phyloP scores from a whole-genome alignment of 2,888 invertebrate species.

The Aromia moschata region DNA sequence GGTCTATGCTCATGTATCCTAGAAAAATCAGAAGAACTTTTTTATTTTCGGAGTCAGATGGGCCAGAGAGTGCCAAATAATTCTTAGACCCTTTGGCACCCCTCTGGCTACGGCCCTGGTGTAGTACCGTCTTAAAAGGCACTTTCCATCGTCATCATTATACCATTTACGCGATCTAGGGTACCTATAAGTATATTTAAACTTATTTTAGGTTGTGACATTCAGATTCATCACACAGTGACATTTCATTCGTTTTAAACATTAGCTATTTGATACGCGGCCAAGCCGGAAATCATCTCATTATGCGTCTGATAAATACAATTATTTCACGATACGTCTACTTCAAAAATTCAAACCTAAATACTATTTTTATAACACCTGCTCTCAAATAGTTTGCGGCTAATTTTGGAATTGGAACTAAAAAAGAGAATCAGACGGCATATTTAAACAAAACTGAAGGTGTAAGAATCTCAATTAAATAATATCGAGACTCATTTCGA shows the following conservation, averaged over 20 bases:
- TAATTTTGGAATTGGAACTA: slow-evolving; percentile 18
- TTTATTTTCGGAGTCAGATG: too few relatives aligned
- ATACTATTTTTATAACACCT: slow-evolving; percentile 28
- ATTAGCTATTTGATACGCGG: slow-evolving; percentile 44
- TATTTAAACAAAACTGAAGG: not conserved
- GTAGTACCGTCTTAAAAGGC: too few relatives aligned
- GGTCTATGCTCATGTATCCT: too few relatives aligned
- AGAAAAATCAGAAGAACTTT: too few relatives aligned
- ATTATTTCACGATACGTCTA: slow-evolving; percentile 30
- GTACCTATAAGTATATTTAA: too few relatives aligned
- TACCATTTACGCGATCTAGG: slow-evolving; percentile 35
- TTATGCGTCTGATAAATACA: slow-evolving; percentile 34
- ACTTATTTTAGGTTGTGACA: slow-evolving; percentile 46
- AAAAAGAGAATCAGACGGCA: slow-evolving; percentile 2
- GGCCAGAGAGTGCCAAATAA: too few relatives aligned
- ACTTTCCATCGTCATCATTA: slow-evolving; percentile 22
- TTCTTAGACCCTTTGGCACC: too few relatives aligned
- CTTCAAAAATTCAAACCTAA: slow-evolving; percentile 27
- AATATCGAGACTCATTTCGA: not conserved
- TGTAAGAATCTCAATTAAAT: not conserved
- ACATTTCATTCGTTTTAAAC: slow-evolving; percentile 45
- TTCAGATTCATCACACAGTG: slow-evolving; percentile 45
- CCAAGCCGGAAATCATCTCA: slow-evolving; percentile 46
- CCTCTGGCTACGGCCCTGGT: too few relatives aligned
- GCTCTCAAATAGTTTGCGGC: slow-evolving; percentile 13